A percentile compares a stretch with the other conserved stretches of the same genome.
Evolutionary conservation across 2,797 vertebrate species (phyloP).

Genomic region (Taeniopygia guttata): DNA sequence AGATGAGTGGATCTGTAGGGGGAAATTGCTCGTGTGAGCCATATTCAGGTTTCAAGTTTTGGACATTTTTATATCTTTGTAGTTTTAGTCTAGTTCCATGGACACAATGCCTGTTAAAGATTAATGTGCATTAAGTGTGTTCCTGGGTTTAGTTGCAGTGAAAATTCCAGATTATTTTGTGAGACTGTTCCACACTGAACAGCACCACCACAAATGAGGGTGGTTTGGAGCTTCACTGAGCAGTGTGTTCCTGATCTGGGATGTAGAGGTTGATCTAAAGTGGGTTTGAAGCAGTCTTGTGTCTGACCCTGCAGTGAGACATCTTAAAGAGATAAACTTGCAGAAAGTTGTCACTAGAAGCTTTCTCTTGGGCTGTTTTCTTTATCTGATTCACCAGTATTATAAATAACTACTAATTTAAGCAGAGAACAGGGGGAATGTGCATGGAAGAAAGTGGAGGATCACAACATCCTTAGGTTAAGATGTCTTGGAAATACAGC

Average conservation of each 20-base stretch:
- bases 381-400: background rate
- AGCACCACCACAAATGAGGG: background rate
- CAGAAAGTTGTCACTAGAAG: background rate
- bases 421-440: background rate
- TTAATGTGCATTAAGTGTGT: background rate
- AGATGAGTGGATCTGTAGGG: rapidly evolving
- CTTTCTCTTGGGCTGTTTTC: background rate
- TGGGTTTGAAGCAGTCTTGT: background rate
- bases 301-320: background rate
- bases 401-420: background rate
- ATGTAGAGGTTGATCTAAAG: background rate
- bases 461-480: background rate
- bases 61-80: background rate
- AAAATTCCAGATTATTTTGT: background rate
- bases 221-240: background rate
- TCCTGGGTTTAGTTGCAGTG: background rate
- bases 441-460: background rate
- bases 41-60: background rate
- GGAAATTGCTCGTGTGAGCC: background rate
- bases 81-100: background rate
- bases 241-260: background rate
- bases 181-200: background rate
- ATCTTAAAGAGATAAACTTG: background rate
- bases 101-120: background rate
- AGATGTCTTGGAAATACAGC: background rate